Percentiles rank a stretch among this genome's conserved stretches.
Conservation (phyloP, 1,140 invertebrate genomes). For the Tetraneura akinire region DNA sequence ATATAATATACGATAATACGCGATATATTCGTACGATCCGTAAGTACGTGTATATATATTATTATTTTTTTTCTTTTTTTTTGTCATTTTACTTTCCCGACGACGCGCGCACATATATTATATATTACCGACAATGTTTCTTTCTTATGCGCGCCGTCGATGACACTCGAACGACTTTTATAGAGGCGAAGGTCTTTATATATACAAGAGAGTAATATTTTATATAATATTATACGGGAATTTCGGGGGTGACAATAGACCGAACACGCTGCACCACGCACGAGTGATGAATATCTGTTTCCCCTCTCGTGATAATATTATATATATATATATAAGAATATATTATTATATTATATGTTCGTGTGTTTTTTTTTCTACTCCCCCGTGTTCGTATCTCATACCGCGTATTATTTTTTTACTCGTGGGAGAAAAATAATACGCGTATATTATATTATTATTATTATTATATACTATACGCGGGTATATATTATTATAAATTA, state of each 20-base stretch:
- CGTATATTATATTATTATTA: neutral
- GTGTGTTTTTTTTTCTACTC: slow-evolving; percentile 13
- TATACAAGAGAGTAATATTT: no score
- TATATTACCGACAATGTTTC: slow-evolving; percentile 48
- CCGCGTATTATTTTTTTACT: neutral
- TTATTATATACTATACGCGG: no score
- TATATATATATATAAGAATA: slow-evolving; percentile 10
- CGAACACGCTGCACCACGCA: neutral
- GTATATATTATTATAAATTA: slow-evolving; percentile 24
- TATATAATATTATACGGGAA: slow-evolving; percentile 18
- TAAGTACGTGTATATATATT: neutral
- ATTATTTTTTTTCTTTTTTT: neutral
- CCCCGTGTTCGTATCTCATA: neutral
- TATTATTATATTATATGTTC: slow-evolving; percentile 15
- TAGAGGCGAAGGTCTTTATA: slow-evolving; percentile 31
- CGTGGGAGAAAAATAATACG: slow-evolving; percentile 47
- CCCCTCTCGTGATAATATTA: slow-evolving; percentile 8
- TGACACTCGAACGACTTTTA: slow-evolving; percentile 51
- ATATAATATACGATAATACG: neutral
- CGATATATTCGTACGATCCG: no score
- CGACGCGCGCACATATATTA: slow-evolving; percentile 27
- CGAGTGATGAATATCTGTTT: slow-evolving; percentile 42
- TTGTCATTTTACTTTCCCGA: slow-evolving; percentile 32
- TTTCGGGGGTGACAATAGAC: slow-evolving; percentile 45
- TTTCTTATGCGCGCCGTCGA: slow-evolving; percentile 40